phyloP scores from a whole-genome alignment of 2,113 vertebrate genomes.

The Etheostoma cragini region DNA sequence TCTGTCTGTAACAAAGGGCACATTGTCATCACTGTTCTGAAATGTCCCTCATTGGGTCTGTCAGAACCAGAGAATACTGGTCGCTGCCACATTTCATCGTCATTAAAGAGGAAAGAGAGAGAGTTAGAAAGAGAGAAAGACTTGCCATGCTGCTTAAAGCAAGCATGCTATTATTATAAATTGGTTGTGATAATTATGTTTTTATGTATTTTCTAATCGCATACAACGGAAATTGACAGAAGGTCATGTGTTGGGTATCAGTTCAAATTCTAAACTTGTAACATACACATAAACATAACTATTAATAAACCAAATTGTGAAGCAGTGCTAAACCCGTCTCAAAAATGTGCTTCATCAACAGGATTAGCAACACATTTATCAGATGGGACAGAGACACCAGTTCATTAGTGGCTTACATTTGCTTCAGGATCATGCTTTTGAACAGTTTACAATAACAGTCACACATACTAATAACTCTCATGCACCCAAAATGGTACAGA shows the following conservation, averaged over 20 bases:
- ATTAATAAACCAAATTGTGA: constrained; percentile 56
- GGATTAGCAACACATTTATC: constrained; percentile 17
- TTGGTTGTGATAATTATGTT: constrained; percentile 70
- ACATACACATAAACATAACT: constrained; percentile 77
- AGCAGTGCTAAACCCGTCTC: constrained; percentile 57
- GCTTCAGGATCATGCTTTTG: constrained; percentile 73
- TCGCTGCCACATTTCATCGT: constrained; percentile 54
- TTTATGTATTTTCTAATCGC: constrained; percentile 58
- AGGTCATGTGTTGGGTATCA: neutral
- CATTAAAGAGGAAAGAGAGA: constrained; percentile 65
- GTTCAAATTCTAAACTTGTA: constrained; percentile 3
- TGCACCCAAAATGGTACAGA: constrained; percentile 61
- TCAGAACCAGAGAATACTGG: constrained; percentile 28
- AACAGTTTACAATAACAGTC: constrained; percentile 62
- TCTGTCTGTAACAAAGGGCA: neutral
- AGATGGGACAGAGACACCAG: constrained; percentile 66
- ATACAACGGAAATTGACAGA: constrained; percentile 6
- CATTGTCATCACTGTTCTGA: constrained; percentile 27
- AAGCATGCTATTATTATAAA: constrained; percentile 67
- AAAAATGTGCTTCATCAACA: constrained; percentile 1
- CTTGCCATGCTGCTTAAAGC: constrained; percentile 62
- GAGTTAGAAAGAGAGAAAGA: constrained; percentile 63
- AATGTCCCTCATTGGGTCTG: constrained; percentile 32
- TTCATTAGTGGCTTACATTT: constrained; percentile 40
- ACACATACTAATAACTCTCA: constrained; percentile 69